Conservation (phyloP, 2,797 vertebrate species). For the Bradypodion ventrale region DNA sequence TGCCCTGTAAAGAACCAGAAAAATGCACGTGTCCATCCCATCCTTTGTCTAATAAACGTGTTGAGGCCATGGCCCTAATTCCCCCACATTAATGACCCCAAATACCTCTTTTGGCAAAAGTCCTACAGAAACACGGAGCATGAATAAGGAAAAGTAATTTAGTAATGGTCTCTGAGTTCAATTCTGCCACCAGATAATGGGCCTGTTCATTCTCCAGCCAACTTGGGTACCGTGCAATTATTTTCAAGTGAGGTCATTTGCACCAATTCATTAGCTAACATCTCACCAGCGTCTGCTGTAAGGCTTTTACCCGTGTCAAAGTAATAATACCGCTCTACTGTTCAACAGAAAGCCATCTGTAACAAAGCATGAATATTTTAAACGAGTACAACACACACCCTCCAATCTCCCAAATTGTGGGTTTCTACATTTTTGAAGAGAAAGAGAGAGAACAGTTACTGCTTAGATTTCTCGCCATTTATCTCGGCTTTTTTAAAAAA, state of each 20-base stretch:
- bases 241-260: not conserved
- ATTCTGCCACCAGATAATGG: accelerated
- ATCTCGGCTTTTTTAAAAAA: not conserved
- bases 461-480: slow-evolving; percentile 1
- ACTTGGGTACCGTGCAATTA: not conserved
- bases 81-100: too few species aligned
- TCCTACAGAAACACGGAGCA: not conserved
- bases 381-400: not conserved
- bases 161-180: not conserved
- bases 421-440: not conserved
- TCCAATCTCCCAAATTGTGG: too few species aligned
- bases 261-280: not conserved
- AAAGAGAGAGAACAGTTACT: slow-evolving; percentile 24
- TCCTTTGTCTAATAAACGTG: not conserved
- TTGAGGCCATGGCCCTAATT: not conserved
- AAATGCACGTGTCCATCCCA: too few species aligned
- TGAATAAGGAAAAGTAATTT: too few species aligned
- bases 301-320: not conserved
- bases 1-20: too few species aligned
- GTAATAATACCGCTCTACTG: not conserved
- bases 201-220: not conserved
- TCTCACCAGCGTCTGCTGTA: not conserved
- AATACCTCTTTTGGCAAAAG: too few species aligned
- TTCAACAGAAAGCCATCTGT: not conserved
- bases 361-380: not conserved